phyloP scores from a whole-genome alignment of 2,888 invertebrate species.

The Nomada lathburiana region DNA sequence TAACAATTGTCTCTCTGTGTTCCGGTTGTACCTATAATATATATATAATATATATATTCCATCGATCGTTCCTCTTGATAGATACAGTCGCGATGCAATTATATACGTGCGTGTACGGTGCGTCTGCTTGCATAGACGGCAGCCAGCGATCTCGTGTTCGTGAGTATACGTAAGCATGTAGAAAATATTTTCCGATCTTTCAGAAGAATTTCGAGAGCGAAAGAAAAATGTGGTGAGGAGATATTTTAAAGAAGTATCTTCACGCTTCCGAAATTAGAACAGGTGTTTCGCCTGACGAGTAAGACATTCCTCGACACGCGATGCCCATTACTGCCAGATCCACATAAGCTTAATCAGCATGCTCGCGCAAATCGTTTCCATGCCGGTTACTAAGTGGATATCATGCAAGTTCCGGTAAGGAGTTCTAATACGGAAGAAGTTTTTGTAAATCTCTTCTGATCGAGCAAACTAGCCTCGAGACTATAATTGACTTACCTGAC shows the following conservation, averaged over 20 bases:
- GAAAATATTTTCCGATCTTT: slow-evolving; percentile 34
- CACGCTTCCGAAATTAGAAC: slow-evolving; percentile 30
- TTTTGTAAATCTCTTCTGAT: neutral
- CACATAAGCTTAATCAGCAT: slow-evolving; percentile 24
- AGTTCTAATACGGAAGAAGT: neutral
- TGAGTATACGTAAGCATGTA: slow-evolving; percentile 63
- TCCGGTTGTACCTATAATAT: slow-evolving; percentile 66
- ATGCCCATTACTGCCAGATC: neutral
- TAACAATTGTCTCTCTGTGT: slow-evolving; percentile 73
- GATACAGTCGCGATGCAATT: slow-evolving; percentile 45
- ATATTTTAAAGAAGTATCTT: slow-evolving; percentile 33
- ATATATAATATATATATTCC: slow-evolving; percentile 62
- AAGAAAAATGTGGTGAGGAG: neutral
- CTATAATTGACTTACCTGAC: neutral
- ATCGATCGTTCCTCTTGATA: slow-evolving; percentile 68
- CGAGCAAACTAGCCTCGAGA: neutral
- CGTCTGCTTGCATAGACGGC: slow-evolving; percentile 18
- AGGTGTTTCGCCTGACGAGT: neutral
- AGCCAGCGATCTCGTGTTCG: slow-evolving; percentile 50
- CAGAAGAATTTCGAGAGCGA: neutral
- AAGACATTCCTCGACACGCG: neutral
- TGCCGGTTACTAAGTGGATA: neutral
- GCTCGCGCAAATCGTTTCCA: neutral
- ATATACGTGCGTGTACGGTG: slow-evolving; percentile 49
- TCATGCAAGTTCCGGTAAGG: neutral